phyloP scores from a whole-genome alignment of 1,140 invertebrate genomes.

The Tetraneura akinire region DNA sequence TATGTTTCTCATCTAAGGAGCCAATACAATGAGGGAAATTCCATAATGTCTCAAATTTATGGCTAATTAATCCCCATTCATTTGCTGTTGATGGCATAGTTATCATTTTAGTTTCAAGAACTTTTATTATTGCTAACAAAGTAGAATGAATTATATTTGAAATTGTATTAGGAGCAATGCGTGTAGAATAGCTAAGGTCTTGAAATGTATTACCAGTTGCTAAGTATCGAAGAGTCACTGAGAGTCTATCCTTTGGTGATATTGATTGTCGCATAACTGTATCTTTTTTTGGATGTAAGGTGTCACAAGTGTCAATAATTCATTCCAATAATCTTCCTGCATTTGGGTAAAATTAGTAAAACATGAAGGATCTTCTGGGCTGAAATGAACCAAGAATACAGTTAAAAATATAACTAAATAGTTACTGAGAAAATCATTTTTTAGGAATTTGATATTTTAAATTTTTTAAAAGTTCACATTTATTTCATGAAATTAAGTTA shows the following conservation, averaged over 20 bases:
- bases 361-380: conserved; percentile 14
- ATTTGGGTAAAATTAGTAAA: conserved; percentile 54
- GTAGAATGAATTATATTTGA: neutral
- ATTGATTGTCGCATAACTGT: conserved; percentile 56
- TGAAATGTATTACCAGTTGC: conserved; percentile 57
- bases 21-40: conserved; percentile 61
- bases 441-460: neutral
- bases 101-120: conserved; percentile 13
- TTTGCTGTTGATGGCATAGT: conserved; percentile 51
- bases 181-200: conserved; percentile 57
- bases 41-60: conserved; percentile 58
- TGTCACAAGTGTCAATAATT: conserved; percentile 52
- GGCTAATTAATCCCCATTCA: conserved; percentile 56
- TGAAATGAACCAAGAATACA: neutral
- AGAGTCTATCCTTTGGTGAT: conserved; percentile 57
- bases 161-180: conserved; percentile 43
- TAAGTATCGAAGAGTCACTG: conserved; percentile 58
- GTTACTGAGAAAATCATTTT: neutral
- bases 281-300: conserved; percentile 53
- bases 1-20: conserved; percentile 61
- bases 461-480: neutral
- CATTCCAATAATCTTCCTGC: conserved; percentile 54
- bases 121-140: neutral
- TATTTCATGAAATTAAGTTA: neutral
- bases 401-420: neutral